Evolutionary conservation across 92 coral and sea anemone species (phyloP).

Genomic region (Parazoanthus swiftii): DNA sequence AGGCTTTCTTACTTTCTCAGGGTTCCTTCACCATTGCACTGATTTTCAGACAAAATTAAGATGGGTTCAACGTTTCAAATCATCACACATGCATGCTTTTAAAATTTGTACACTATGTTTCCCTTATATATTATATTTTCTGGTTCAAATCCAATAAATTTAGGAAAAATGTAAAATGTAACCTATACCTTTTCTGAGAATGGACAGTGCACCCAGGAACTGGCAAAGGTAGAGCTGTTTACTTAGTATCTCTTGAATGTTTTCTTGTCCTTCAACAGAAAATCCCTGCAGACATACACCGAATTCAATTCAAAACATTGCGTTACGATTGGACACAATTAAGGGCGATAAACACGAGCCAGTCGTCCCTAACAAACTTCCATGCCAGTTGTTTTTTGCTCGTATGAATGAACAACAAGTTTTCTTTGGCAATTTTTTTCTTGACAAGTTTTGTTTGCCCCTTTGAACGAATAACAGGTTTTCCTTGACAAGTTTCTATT

Average conservation of each 20-base stretch:
- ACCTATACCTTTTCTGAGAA: constrained; percentile 81
- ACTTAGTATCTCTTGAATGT: constrained; percentile 90
- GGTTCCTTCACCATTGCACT: background rate
- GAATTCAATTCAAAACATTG: background rate
- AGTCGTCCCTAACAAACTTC: too few species aligned
- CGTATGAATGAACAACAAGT: too few species aligned
- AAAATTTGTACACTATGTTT: background rate
- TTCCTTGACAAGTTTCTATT: too few species aligned
- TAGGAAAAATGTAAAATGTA: background rate
- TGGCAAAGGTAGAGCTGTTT: constrained; percentile 95
- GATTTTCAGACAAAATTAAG: background rate
- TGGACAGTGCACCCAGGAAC: constrained; percentile 86
- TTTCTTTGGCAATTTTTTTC: too few species aligned
- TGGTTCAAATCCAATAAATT: background rate
- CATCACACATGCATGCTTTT: too few species aligned
- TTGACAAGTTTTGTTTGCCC: too few species aligned
- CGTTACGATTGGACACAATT: too few species aligned
- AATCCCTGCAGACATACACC: constrained; percentile 66
- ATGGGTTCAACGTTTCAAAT: too few species aligned
- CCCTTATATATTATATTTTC: background rate
- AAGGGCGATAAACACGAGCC: too few species aligned
- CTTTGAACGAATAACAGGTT: too few species aligned
- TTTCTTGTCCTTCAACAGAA: constrained; percentile 97
- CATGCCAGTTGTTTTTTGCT: too few species aligned
- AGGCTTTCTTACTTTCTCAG: background rate